Evolutionary conservation across 2,888 invertebrate species (phyloP), one percentile per base, ranked within the genome.

Genomic region (Euplagia quadripunctaria): DNA sequence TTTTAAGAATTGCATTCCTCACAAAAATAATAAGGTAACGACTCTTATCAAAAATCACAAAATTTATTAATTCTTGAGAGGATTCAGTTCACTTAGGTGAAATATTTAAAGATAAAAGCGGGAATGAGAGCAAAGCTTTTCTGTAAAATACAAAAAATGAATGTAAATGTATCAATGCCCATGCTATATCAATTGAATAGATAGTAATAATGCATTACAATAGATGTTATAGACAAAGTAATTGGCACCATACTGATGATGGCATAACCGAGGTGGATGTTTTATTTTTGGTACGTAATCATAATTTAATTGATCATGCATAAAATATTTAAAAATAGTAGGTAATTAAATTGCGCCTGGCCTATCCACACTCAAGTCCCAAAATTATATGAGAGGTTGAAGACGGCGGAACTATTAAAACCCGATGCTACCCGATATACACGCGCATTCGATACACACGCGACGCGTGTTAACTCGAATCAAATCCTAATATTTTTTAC

Each of bases 101-200:
- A 73, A 75, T 65, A 73, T 68, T 80, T 71, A 81, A 82, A 81
- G 65, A 76, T 82, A 74, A 81, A 89, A 89, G 89, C 88, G 81
- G 81, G 87, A 81, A 87, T 88, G 83, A 82, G 79, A 80, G 83
- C 81, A 82, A 85, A 85, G 82, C 84, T 78, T 79, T 80, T 85
- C 86, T 87, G 86, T 77, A 86, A 86, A 83, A 81, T 85, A 81
- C 66, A 79, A 84, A 79, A 77, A 66, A 79, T 84, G 78, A 78
- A 80, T 80, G 80, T 51, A 76, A 71, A 71, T 67, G 51, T 70
- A 61, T 70, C 1, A 55, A 71, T 66, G 58, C n/a, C 46, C 74
- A 69, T 72, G 76, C 74, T 42, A 71, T 11, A 16, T 14, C 14
- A 20, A 46, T 46, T 68, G 12, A 43, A 12, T 42, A 58, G 43